Conservation (phyloP, 2,888 invertebrate species). For the Dyspetes luteomarginatus region DNA sequence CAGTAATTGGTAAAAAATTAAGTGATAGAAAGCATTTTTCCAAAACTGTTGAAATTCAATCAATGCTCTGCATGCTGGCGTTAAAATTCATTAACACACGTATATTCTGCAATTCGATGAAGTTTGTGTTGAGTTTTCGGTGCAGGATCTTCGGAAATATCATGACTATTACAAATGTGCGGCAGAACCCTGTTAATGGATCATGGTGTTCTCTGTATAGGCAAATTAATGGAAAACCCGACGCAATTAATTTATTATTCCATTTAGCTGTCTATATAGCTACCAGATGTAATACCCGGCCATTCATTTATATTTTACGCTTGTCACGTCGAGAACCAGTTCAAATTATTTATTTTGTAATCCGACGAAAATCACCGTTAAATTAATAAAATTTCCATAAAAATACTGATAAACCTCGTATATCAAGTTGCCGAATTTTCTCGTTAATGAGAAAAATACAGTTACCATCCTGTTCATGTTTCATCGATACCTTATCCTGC, state of each 20-base stretch:
- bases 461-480: not conserved
- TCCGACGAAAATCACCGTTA: conserved; percentile 52
- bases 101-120: too few species aligned
- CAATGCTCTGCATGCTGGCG: too few species aligned
- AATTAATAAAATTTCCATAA: conserved; percentile 52
- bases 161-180: conserved; percentile 6
- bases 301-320: conserved; percentile 58
- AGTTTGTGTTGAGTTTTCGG: too few species aligned
- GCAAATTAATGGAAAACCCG: conserved; percentile 33
- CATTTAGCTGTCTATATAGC: conserved; percentile 28
- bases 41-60: too few species aligned
- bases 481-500: conserved; percentile 8
- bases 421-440: conserved; percentile 20
- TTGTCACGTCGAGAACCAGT: conserved; percentile 47
- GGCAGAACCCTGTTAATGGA: conserved; percentile 22
- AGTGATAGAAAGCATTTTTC: too few species aligned
- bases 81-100: too few species aligned
- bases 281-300: not conserved
- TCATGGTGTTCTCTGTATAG: not conserved
- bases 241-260: conserved; percentile 38
- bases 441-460: conserved; percentile 32
- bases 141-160: not conserved
- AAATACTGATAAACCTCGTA: conserved; percentile 43
- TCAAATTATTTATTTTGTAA: conserved; percentile 58
- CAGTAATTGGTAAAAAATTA: too few species aligned